These are phyloP conservation scores for Standfussiana lucernea DNA, from an alignment of 2,888 invertebrate genomes.

Conservation along the genomic window DNA sequence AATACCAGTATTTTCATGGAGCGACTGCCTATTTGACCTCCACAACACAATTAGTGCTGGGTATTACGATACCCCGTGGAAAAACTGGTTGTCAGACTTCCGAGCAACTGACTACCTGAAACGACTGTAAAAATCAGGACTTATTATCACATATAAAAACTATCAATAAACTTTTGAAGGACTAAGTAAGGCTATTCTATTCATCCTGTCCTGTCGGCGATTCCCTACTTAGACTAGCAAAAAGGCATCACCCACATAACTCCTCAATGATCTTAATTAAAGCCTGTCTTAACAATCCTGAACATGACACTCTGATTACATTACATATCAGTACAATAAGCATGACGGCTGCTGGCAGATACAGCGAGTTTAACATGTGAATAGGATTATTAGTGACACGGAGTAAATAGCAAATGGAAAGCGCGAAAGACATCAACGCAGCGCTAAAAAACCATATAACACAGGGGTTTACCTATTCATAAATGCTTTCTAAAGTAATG, in stretches of 20 bases:
- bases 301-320: slow-evolving; percentile 51
- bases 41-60: not conserved
- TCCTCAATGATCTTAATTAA: slow-evolving; percentile 48
- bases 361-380: slow-evolving; percentile 55
- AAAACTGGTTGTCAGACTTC: not conserved
- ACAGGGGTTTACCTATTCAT: not conserved
- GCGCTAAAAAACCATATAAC: not conserved
- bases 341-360: slow-evolving; percentile 52
- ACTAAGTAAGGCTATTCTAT: not conserved
- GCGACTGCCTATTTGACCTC: not conserved
- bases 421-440: not conserved
- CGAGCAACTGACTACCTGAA: not conserved
- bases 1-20: not conserved
- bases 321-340: slow-evolving; percentile 46
- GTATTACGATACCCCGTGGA: not conserved
- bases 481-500: not conserved
- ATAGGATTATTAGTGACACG: slow-evolving; percentile 55
- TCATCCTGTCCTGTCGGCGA: not conserved
- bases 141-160: not conserved
- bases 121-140: not conserved
- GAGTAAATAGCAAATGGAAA: slow-evolving; percentile 33
- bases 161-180: not conserved
- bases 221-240: not conserved
- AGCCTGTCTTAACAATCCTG: slow-evolving; percentile 38
- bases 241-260: slow-evolving; percentile 8